A percentile compares a stretch with the other conserved stretches of the same genome.
Evolutionary conservation across 2,888 invertebrate genomes (phyloP).

Genomic region (Nycteola revayana): DNA sequence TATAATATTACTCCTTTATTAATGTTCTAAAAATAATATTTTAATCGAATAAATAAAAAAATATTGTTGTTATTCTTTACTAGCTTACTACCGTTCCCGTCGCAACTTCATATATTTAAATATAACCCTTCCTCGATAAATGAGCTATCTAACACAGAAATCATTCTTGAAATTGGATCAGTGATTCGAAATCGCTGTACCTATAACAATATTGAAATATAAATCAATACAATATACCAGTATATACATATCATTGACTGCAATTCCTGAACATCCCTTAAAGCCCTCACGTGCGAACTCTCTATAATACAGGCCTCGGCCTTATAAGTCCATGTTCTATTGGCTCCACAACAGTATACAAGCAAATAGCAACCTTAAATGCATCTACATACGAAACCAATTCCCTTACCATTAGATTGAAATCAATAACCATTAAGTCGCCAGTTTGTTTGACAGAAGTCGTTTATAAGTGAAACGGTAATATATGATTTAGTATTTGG

Average conservation of each 20-base stretch:
- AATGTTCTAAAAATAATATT: too few species aligned
- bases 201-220: too few species aligned
- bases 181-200: too few species aligned
- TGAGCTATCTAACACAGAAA: too few species aligned
- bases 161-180: too few species aligned
- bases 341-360: slow-evolving; percentile 19
- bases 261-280: not conserved
- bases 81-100: too few species aligned
- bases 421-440: slow-evolving; percentile 77
- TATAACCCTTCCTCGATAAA: too few species aligned
- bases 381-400: slow-evolving; percentile 41
- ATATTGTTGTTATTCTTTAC: too few species aligned
- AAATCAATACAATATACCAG: too few species aligned
- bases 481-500: slow-evolving; percentile 34
- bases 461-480: slow-evolving; percentile 51
- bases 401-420: slow-evolving; percentile 38
- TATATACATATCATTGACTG: not conserved
- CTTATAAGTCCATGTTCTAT: slow-evolving; percentile 14
- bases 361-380: slow-evolving; percentile 25
- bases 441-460: slow-evolving; percentile 70
- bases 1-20: too few species aligned
- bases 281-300: slow-evolving; percentile 16
- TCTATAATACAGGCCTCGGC: slow-evolving; percentile 26
- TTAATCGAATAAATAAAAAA: too few species aligned
- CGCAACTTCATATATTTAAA: too few species aligned